Base-by-base conservation (phyloP, 2,113 vertebrate species). In the Cervus canadensis region DNA sequence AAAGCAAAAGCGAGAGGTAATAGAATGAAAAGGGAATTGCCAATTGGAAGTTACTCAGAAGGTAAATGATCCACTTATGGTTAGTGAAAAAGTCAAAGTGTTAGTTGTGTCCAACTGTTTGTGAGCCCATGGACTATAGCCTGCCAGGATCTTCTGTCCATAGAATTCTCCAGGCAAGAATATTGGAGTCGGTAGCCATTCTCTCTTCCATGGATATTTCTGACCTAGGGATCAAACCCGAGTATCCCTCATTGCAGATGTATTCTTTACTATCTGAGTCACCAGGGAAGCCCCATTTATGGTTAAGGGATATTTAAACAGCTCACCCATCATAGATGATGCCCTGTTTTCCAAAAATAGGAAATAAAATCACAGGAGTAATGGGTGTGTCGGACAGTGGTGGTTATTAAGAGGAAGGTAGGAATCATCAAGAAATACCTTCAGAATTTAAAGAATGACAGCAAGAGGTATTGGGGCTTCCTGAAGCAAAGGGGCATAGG, bases 311-410 rank as follows among this genome's bases (percentile, higher is more conserved):
- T 25, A 60, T 62, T 96, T 57, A 86, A 89, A 93, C 11, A 87
- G 60, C 36, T 97, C 87, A 67, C 33, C 60, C 45, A 26, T 81
- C 48, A 45, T 23, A 76, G 17, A 36, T 78, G 17, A 92, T 83
- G 36, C 93, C 30, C 56, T 76, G 1, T 76, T 85, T 85, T 67
- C 30, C 54, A 79, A 50, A 71, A 91, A 76, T 4, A 96, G 30
- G 28, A 59, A 85, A 59, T 84, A 94, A 94, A 64, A 40, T 96
- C 76, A 94, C 40, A 91, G 48, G 67, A 95, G 52, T 76, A 91
- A 74, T 76, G n/a, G 33, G 19, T 93, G 21, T 89, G n/a, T 89
- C 91, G 8, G 17, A 33, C 9, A 43, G 36, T 30, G 26, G 2
- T 36, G 4, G 26, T 88, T 89, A 56, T 43, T 93, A 76, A 92